Conservation (phyloP, 2,888 invertebrate genomes). For the Tenthredo mesomela region DNA sequence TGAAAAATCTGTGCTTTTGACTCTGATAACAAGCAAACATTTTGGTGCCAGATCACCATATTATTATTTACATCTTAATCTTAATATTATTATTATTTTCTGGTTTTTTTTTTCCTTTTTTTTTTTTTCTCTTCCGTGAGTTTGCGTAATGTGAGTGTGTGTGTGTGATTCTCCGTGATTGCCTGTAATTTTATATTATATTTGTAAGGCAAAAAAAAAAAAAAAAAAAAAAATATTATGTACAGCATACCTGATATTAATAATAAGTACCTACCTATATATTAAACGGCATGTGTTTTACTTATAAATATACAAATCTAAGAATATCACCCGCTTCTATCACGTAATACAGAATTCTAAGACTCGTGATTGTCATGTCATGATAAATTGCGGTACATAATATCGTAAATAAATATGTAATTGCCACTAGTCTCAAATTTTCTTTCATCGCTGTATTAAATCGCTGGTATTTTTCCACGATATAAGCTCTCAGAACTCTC, state of each 20-base stretch:
- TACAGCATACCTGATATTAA: constrained; percentile 76
- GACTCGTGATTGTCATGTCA: constrained; percentile 12
- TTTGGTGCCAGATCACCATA: constrained; percentile 45
- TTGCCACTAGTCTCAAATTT: not conserved
- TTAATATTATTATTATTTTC: constrained; percentile 16
- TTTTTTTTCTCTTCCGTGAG: constrained; percentile 57
- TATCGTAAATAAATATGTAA: not conserved
- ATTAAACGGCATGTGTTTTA: constrained; percentile 49
- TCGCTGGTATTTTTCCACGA: not conserved
- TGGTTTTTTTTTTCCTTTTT: constrained; percentile 32
- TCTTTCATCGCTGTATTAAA: not conserved
- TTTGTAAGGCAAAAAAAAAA: constrained; percentile 71
- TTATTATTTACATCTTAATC: constrained; percentile 49
- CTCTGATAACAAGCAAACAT: constrained; percentile 40
- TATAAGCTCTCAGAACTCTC: not conserved
- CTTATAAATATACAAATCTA: constrained; percentile 31
- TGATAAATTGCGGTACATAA: constrained; percentile 11
- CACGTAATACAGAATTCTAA: constrained; percentile 28
- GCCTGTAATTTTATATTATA: constrained; percentile 77
- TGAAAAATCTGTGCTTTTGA: constrained; percentile 23
- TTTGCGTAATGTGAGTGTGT: constrained; percentile 58
- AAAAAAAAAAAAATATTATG: constrained; percentile 70
- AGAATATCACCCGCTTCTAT: constrained; percentile 17
- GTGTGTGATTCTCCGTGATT: constrained; percentile 70
- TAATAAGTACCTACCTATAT: constrained; percentile 74